Evolutionary conservation across 2,113 vertebrate genomes (phyloP).

Genomic region (Lasiurus cinereus): DNA sequence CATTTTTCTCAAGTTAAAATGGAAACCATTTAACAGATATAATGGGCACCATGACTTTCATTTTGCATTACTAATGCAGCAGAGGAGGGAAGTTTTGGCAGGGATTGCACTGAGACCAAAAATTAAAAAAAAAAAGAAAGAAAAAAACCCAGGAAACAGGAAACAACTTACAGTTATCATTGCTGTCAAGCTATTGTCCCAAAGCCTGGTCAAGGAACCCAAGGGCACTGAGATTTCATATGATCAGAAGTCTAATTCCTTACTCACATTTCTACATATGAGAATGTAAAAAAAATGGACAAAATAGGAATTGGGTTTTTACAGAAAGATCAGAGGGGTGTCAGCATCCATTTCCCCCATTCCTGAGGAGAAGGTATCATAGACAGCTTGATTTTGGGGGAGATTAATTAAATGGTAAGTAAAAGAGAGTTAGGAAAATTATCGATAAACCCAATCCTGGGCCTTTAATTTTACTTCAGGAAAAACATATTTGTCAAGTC

Average conservation of each 20-base stretch:
- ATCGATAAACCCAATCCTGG: not conserved
- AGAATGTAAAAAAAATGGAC: not conserved
- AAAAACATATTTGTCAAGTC: not conserved
- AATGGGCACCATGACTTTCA: constrained; percentile 86
- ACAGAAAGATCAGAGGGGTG: not conserved
- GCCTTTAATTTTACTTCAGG: not conserved
- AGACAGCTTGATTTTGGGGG: not conserved
- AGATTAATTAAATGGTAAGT: constrained; percentile 1
- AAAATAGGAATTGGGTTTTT: not conserved
- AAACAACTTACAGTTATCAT: constrained; percentile 72
- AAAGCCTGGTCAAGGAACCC: constrained; percentile 61
- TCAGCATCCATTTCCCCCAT: not conserved
- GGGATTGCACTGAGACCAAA: constrained; percentile 82
- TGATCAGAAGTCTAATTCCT: not conserved
- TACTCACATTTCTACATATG: not conserved
- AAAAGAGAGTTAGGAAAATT: not conserved
- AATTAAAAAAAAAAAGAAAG: constrained; percentile 81
- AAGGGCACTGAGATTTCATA: not conserved
- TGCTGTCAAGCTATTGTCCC: constrained; percentile 71
- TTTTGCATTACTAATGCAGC: constrained; percentile 86
- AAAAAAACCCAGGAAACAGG: constrained; percentile 73
- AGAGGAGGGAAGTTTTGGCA: constrained; percentile 84
- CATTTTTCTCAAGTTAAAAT: constrained; percentile 88
- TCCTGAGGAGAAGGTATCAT: not conserved
- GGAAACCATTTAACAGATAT: constrained; percentile 87